These are phyloP conservation scores for Apis mellifera DNA, from an alignment of 1,140 invertebrate species.

Conservation along the genomic window DNA sequence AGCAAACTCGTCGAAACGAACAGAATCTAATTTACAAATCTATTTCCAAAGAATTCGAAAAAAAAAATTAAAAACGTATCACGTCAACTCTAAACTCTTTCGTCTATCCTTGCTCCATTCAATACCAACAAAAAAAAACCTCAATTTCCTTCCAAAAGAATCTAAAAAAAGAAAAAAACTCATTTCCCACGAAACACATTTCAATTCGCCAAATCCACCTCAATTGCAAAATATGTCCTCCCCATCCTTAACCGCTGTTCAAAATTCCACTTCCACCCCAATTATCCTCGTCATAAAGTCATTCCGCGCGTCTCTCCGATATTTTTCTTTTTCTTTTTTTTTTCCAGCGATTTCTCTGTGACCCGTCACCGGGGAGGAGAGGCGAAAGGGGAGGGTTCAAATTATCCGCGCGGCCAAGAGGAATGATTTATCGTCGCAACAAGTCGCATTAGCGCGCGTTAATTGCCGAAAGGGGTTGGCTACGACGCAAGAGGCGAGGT, in stretches of 20 bases:
- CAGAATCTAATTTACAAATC: too few species aligned
- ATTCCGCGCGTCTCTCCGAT: not conserved
- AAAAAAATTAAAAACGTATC: too few species aligned
- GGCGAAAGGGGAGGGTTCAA: not conserved
- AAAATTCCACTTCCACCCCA: not conserved
- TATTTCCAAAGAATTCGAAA: too few species aligned
- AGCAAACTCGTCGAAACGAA: too few species aligned
- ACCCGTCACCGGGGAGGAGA: not conserved
- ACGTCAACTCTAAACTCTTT: too few species aligned
- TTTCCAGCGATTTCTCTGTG: not conserved
- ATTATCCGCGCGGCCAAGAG: constrained; percentile 6
- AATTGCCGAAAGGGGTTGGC: constrained; percentile 37
- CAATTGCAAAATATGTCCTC: too few species aligned
- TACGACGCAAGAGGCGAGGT: constrained; percentile 2
- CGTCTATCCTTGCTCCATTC: too few species aligned
- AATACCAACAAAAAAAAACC: too few species aligned
- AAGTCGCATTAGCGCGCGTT: constrained; percentile 49
- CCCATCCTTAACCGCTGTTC: not conserved
- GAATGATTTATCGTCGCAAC: constrained; percentile 47
- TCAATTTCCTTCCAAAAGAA: too few species aligned
- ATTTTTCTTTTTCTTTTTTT: not conserved
- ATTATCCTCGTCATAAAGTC: constrained; percentile 1
- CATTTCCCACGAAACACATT: too few species aligned
- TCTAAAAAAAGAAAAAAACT: too few species aligned
- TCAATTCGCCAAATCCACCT: too few species aligned